Evolutionary conservation across 2,113 vertebrate genomes (phyloP).

Genomic region (Nymphicus hollandicus): DNA sequence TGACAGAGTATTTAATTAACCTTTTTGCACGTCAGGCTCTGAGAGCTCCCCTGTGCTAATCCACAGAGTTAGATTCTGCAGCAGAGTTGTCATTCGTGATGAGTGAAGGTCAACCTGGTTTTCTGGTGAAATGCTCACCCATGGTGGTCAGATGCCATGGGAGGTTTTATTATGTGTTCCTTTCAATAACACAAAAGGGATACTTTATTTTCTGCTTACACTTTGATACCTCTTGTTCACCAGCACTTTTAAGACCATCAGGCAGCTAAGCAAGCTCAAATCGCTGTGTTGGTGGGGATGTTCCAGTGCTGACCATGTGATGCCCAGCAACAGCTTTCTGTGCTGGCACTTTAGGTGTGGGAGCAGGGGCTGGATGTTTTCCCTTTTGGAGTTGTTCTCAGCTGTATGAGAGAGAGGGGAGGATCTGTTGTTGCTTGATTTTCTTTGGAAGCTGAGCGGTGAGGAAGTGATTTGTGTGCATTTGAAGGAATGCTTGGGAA

Average conservation of each 20-base stretch:
- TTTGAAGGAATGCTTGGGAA: background rate
- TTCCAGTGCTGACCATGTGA: background rate
- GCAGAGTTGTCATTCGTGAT: background rate
- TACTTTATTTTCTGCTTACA: background rate
- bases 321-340: background rate
- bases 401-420: background rate
- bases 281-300: background rate
- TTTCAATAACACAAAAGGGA: background rate
- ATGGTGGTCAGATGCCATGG: background rate
- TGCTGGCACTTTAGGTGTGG: background rate
- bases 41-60: background rate
- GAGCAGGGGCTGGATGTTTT: background rate
- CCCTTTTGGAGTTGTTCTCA: background rate
- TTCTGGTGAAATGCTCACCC: conserved; percentile 16
- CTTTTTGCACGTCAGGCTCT: background rate
- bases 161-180: background rate
- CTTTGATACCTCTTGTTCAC: background rate
- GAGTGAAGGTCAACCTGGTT: conserved; percentile 10
- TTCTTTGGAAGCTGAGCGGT: conserved; percentile 3
- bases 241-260: background rate
- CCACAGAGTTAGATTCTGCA: background rate
- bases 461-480: conserved; percentile 15
- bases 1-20: background rate
- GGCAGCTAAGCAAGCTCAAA: background rate
- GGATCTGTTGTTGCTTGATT: background rate